A percentile compares a stretch with the other conserved stretches of the same genome.
Evolutionary conservation across 2,113 vertebrate genomes (phyloP).

Genomic region (Myrmophylax atrothorax): DNA sequence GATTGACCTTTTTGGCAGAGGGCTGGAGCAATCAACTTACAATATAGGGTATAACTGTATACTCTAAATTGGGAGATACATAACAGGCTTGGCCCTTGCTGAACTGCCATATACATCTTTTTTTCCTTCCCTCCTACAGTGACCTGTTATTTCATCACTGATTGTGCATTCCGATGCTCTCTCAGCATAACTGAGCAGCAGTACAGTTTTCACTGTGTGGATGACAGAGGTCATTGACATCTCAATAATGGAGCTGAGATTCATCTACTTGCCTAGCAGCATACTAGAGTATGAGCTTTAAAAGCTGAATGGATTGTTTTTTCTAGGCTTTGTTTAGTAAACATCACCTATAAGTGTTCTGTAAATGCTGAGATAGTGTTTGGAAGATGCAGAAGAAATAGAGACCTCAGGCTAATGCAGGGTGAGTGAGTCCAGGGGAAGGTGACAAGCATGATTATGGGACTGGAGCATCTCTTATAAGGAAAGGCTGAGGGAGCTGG

Average conservation of each 20-base stretch:
- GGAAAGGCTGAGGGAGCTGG: neutral
- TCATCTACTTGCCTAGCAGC: neutral
- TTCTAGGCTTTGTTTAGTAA: neutral
- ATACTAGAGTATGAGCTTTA: neutral
- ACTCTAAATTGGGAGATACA: neutral
- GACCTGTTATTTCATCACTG: neutral
- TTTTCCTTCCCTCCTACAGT: neutral
- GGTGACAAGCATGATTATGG: neutral
- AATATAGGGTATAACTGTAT: neutral
- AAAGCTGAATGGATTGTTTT: neutral
- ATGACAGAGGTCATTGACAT: neutral
- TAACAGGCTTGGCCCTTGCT: neutral
- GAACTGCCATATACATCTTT: neutral
- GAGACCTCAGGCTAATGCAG: neutral
- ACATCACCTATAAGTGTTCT: neutral
- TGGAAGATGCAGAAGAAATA: neutral
- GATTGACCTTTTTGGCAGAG: neutral
- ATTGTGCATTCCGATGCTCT: neutral
- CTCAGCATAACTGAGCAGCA: neutral
- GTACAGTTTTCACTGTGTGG: neutral
- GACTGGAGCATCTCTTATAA: neutral
- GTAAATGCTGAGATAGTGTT: neutral
- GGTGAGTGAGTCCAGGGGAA: neutral
- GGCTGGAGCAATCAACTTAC: neutral
- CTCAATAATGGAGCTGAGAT: neutral